These are phyloP conservation scores for Nephrocerus scutellatus DNA, from an alignment of 2,888 invertebrate genomes.

Conservation along the genomic window DNA sequence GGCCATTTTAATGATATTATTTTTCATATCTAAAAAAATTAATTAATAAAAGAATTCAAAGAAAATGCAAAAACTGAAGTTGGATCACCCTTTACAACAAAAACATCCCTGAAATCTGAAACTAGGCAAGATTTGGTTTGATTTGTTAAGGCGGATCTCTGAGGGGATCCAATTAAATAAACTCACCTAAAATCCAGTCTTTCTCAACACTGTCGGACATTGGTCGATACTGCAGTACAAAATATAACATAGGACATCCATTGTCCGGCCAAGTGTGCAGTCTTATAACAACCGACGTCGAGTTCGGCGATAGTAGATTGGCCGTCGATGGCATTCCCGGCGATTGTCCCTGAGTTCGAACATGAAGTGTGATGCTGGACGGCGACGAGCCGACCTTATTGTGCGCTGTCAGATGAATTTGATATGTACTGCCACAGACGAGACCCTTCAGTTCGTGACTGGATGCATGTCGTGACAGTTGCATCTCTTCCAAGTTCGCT, in stretches of 20 bases:
- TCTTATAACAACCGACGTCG: conserved; percentile 59
- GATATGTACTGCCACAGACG: conserved; percentile 66
- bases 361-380: conserved; percentile 61
- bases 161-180: too few relatives aligned
- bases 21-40: too few relatives aligned
- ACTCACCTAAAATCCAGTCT: conserved; percentile 61
- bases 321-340: conserved; percentile 61
- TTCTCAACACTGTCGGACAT: conserved; percentile 51
- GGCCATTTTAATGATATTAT: too few relatives aligned
- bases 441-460: conserved; percentile 63
- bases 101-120: too few relatives aligned
- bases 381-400: conserved; percentile 67
- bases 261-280: conserved; percentile 68
- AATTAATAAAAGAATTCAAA: too few relatives aligned
- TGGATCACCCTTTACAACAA: too few relatives aligned
- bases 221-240: conserved; percentile 62
- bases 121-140: too few relatives aligned
- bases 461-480: conserved; percentile 58
- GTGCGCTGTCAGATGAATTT: conserved; percentile 61
- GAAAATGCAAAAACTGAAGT: too few relatives aligned
- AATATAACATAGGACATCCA: conserved; percentile 63
- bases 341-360: conserved; percentile 64
- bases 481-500: conserved; percentile 60
- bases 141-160: too few relatives aligned
- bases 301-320: conserved; percentile 61